These are phyloP conservation scores for Sinodicranocentrus sp. DNA, from an alignment of 2,888 invertebrate species.

Conservation along the genomic window DNA sequence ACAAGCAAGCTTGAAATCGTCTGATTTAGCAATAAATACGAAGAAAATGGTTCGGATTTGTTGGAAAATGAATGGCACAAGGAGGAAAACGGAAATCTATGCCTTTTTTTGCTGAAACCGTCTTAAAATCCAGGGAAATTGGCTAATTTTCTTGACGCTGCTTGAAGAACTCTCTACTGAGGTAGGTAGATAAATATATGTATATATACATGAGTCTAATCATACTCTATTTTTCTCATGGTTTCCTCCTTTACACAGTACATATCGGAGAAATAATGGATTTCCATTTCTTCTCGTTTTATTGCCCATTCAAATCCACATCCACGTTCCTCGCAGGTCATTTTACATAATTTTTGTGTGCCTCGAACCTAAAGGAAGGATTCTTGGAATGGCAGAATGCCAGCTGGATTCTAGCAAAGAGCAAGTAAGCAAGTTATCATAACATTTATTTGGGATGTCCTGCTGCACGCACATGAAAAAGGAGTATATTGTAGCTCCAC, in stretches of 20 bases:
- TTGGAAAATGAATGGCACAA: neutral
- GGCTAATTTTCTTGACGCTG: constrained; percentile 9
- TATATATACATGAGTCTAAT: too few relatives aligned
- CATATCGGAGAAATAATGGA: constrained; percentile 18
- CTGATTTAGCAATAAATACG: constrained; percentile 29
- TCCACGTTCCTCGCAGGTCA: constrained; percentile 13
- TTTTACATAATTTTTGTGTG: constrained; percentile 13
- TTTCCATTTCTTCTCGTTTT: constrained; percentile 24
- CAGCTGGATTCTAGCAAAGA: constrained; percentile 3
- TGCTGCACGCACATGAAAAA: constrained; percentile 6
- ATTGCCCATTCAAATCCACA: constrained; percentile 25
- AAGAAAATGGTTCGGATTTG: constrained; percentile 14
- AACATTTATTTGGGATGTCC: constrained; percentile 17
- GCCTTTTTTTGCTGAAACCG: neutral
- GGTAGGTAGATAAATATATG: too few relatives aligned
- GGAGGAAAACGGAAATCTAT: neutral
- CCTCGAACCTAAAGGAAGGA: neutral
- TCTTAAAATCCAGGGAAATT: constrained; percentile 15
- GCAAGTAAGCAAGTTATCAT: constrained; percentile 8
- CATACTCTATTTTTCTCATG: too few relatives aligned
- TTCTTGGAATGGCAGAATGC: constrained; percentile 7
- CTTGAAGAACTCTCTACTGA: neutral
- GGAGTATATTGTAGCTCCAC: neutral
- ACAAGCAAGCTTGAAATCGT: constrained; percentile 8
- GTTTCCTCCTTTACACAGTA: neutral